phyloP scores from a whole-genome alignment of 37 sponge, comb jelly and placozoan species.

The Agelas oroides region DNA sequence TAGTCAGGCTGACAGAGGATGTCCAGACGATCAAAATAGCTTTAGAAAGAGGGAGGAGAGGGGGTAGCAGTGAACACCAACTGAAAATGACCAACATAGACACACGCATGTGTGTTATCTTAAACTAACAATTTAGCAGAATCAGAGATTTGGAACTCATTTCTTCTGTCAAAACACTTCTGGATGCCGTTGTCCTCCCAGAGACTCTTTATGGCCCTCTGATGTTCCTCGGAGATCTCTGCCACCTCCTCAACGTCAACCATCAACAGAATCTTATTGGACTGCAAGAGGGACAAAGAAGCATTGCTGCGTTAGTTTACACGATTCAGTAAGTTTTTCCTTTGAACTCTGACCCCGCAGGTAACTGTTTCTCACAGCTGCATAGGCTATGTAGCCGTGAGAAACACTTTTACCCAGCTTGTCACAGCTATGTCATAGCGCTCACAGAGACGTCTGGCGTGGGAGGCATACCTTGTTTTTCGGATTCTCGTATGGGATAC shows the following conservation, averaged over 20 bases:
- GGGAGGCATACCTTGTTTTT: background rate
- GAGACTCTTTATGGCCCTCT: conserved; percentile 32
- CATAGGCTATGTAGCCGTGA: too few species aligned
- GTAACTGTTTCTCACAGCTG: too few species aligned
- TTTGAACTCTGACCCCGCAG: too few species aligned
- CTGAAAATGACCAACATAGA: too few species aligned
- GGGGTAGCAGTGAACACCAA: too few species aligned
- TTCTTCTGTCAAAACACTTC: conserved; percentile 85
- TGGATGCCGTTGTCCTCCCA: conserved; percentile 74
- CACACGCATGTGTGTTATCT: too few species aligned
- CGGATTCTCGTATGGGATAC: conserved; percentile 64
- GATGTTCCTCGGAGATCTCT: conserved; percentile 24
- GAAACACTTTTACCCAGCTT: too few species aligned
- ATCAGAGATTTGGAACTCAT: conserved; percentile 97
- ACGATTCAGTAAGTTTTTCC: too few species aligned
- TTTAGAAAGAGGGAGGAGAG: conserved; percentile 55
- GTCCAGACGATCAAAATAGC: conserved; percentile 90
- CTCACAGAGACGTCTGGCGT: conserved; percentile 17
- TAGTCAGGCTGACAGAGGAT: conserved; percentile 67
- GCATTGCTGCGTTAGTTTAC: too few species aligned
- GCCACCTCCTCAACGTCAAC: conserved; percentile 30
- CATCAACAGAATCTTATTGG: too few species aligned
- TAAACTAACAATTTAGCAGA: conserved; percentile 94
- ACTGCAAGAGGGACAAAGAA: too few species aligned
- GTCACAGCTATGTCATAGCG: too few species aligned